phyloP scores from a whole-genome alignment of 2,888 invertebrate species.

The Lymantria dispar region DNA sequence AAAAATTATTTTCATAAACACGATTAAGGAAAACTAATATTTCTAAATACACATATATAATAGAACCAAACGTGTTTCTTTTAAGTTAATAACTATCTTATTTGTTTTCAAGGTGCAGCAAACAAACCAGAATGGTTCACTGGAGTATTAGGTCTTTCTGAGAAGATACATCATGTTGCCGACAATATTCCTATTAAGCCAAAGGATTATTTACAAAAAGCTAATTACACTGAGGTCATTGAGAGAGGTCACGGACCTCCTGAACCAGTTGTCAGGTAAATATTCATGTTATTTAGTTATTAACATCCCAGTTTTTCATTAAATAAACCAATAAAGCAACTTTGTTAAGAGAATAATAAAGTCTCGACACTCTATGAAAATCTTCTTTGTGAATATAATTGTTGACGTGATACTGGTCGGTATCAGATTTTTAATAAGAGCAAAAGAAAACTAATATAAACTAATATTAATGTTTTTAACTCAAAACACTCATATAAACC shows the following conservation, averaged over 20 bases:
- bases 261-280: slow-evolving; percentile 82
- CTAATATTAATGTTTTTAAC: too few relatives aligned
- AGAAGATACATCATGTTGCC: slow-evolving; percentile 84
- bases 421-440: too few relatives aligned
- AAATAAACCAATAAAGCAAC: too few relatives aligned
- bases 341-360: too few relatives aligned
- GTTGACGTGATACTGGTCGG: too few relatives aligned
- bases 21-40: too few relatives aligned
- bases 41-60: too few relatives aligned
- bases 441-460: too few relatives aligned
- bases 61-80: not conserved
- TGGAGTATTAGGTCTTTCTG: slow-evolving; percentile 79
- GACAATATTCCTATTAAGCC: slow-evolving; percentile 85
- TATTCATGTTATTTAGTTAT: not conserved
- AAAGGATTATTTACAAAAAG: slow-evolving; percentile 82
- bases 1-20: too few relatives aligned
- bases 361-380: too few relatives aligned
- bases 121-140: slow-evolving; percentile 63
- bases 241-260: slow-evolving; percentile 88
- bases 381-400: too few relatives aligned
- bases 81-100: not conserved
- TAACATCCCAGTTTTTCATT: not conserved
- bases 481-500: too few relatives aligned
- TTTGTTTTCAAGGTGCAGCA: slow-evolving; percentile 40
- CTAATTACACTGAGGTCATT: slow-evolving; percentile 87